Evolutionary conservation across 2,888 invertebrate species (phyloP), one percentile per base, ranked within the genome.

Genomic region (Agrotis ipsilon): DNA sequence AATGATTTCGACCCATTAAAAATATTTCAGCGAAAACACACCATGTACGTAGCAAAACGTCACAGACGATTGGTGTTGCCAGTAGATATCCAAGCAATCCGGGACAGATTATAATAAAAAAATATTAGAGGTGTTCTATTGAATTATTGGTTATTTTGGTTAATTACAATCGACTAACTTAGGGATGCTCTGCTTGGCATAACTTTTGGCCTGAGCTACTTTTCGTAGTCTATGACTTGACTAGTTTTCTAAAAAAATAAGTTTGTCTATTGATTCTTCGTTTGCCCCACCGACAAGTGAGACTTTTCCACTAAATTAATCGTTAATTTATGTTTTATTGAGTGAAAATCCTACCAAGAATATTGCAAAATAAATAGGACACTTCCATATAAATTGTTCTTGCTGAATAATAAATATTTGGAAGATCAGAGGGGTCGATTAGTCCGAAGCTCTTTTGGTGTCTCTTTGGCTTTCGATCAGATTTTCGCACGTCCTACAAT

Each of bases 201-300:
- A 39, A 16, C n/a, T 21, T 65, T 21, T 32, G 48, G 18, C 32
- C 7, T 24, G 43, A 21, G n/a, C 6, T 55, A 39, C 32, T n/a
- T 32, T 6, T 2, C n/a, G 14, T 62, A 62, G 72, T 81, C 81
- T 83, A 77, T 74, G 83, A 51, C 19, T 51, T 62, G 64, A 72
- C 73, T 82, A 58, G 65, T 75, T 83, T 83, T 83, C 57, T 75
- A 75, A 80, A 86, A 89, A 87, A 87, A 86, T 75, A 80, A 54
- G 51, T 43, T 94, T 94, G 94, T 96, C 95, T 96, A 96, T 95
- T 95, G 95, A 95, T 95, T 95, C 92, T 88, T 94, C 90, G 85
- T 89, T 87, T 93, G 93, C 93, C 94, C 94, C 94, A 95, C 94
- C 94, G 94, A 94, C 90, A 89, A 92, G 91, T 91, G 87, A 91